These are phyloP conservation scores for Neofelis nebulosa DNA, from an alignment of 2,113 vertebrate genomes.

Conservation along the genomic window DNA sequence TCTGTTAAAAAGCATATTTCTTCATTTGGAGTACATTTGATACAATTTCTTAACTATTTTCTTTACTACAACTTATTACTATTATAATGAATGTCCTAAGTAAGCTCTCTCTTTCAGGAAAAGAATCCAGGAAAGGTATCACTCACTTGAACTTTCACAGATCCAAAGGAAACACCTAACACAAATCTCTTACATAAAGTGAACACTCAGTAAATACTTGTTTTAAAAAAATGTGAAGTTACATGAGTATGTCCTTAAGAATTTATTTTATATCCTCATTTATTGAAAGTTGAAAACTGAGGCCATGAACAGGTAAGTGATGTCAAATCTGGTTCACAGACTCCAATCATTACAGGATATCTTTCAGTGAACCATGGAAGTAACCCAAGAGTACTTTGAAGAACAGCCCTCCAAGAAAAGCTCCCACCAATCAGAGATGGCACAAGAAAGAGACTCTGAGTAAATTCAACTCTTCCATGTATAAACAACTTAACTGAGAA, in stretches of 20 bases:
- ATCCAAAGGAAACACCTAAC: background rate
- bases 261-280: background rate
- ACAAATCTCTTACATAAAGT: background rate
- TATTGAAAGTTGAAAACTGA: background rate
- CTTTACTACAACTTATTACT: background rate
- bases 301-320: background rate
- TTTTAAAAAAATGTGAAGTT: background rate
- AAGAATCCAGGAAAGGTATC: background rate
- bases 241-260: background rate
- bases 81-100: background rate
- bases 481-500: slow-evolving; percentile 33
- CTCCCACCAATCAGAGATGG: background rate
- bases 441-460: background rate
- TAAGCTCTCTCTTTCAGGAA: background rate
- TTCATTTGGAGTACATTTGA: background rate
- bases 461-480: background rate
- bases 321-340: background rate
- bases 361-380: background rate
- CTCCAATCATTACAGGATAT: background rate
- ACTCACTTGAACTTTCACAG: background rate
- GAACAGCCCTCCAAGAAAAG: background rate
- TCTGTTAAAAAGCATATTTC: background rate
- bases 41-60: background rate
- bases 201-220: background rate
- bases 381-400: background rate